Evolutionary conservation across 1,140 invertebrate species (phyloP), one percentile per base, ranked within the genome.

Genomic region (Drosophila pseudoobscura): DNA sequence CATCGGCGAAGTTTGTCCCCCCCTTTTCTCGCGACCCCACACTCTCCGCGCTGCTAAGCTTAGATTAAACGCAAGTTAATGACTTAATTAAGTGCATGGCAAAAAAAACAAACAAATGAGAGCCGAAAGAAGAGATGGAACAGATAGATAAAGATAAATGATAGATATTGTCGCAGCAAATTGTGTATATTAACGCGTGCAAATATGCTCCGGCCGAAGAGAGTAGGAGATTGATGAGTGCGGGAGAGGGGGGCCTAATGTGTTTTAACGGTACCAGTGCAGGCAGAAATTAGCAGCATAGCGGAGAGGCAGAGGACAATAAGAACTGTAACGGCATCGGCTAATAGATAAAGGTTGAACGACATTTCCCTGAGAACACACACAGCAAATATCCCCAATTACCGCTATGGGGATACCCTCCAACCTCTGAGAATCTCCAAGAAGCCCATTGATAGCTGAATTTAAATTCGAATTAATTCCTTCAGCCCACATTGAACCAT

Each of bases 51-150:
- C 29, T 55, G 59, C 63, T 80, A 85, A 80, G 80, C 77, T 29
- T 58, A 80, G 80, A 80, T 85, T 80, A 85, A 85, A 66, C 83
- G 78, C 82, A 85, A 85, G 74, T 82, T 85, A 85, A 85, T 85
- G 82, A 75, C 82, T 85, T 87, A 82, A 87, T 85, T 82, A 85
- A 85, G 78, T 79, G 70, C 53, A 53, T 68, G 73, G 69, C 63
- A 66, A 46, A 54, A 63, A 63, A 73, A 65, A 53, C 47, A 58
- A 58, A 47, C 31, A 53, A 62, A 41, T 41, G 13, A 35, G 41
- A 44, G 52, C 35, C 64, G 8, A 55, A 47, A 73, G 58, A 29
- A 64, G 56, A 62, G 35, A 45, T 41, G 17, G 49, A 62, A 49
- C 41, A 22, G 31, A 39, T 51, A 75, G 72, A 75, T 71, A 60